Conservation (phyloP, 2,113 vertebrate genomes). For the Apus apus region DNA sequence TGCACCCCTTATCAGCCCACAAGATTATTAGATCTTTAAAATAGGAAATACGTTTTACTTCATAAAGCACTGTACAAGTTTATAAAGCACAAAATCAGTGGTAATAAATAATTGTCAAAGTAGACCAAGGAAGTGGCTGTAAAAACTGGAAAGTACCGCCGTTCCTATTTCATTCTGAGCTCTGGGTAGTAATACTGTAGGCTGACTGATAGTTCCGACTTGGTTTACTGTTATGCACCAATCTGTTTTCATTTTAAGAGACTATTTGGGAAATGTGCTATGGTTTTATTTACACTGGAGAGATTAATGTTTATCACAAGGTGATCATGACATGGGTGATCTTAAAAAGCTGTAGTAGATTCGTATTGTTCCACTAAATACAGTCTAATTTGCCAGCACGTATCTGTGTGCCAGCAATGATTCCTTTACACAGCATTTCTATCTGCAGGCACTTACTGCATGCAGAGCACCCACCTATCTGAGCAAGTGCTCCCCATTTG, state of each 20-base stretch:
- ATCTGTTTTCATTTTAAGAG: not conserved
- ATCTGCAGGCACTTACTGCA: not conserved
- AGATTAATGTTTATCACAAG: not conserved
- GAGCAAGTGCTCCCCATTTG: not conserved
- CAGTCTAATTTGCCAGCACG: not conserved
- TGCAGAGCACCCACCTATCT: not conserved
- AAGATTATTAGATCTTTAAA: conserved; percentile 42
- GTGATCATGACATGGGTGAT: not conserved
- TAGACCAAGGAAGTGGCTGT: not conserved
- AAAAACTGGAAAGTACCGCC: not conserved
- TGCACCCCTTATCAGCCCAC: conserved; percentile 29
- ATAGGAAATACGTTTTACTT: conserved; percentile 30
- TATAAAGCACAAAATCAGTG: not conserved
- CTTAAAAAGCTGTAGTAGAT: not conserved
- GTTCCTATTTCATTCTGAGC: not conserved
- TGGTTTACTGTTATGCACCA: not conserved
- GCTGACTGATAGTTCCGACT: not conserved
- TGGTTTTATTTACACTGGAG: not conserved
- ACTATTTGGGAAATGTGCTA: not conserved
- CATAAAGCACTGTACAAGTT: not conserved
- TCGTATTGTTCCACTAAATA: not conserved
- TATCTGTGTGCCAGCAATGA: not conserved
- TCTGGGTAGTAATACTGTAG: not conserved
- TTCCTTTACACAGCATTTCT: not conserved
- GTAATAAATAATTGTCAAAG: conserved; percentile 7